A percentile compares a stretch with the other conserved stretches of the same genome.
These are phyloP conservation scores for Lepidochrysops patricia DNA, from an alignment of 2,888 invertebrate species.

Conservation along the genomic window DNA sequence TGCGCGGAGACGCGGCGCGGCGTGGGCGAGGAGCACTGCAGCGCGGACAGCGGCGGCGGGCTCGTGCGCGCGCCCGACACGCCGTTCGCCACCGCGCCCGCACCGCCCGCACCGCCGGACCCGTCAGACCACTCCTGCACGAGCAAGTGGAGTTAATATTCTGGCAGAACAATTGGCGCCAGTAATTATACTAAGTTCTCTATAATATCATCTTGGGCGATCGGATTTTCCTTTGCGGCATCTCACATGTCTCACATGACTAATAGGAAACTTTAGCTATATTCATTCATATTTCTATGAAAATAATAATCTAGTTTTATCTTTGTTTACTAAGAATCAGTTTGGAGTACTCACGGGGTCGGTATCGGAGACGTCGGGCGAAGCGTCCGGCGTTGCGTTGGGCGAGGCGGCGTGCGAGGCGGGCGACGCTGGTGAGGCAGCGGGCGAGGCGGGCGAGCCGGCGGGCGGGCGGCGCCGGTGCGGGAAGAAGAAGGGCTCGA, in stretches of 20 bases:
- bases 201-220: too few species aligned
- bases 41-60: conserved; percentile 61
- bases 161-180: too few species aligned
- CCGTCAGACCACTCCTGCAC: conserved; percentile 51
- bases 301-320: too few species aligned
- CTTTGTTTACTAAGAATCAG: too few species aligned
- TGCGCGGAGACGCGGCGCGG: conserved; percentile 67
- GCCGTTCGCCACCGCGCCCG: conserved; percentile 16
- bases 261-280: too few species aligned
- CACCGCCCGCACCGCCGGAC: conserved; percentile 21
- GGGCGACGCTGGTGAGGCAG: conserved; percentile 59
- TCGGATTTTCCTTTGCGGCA: too few species aligned
- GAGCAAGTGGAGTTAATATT: neutral
- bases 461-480: conserved; percentile 27
- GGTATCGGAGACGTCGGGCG: conserved; percentile 28
- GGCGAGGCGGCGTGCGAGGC: conserved; percentile 47
- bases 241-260: too few species aligned
- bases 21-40: conserved; percentile 66
- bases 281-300: too few species aligned
- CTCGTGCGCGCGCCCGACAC: conserved; percentile 35
- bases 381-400: conserved; percentile 21
- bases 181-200: too few species aligned
- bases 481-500: conserved; percentile 63
- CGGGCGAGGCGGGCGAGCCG: conserved; percentile 31
- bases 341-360: conserved; percentile 33